Evolutionary conservation across 2,888 invertebrate species (phyloP), one percentile per base, ranked within the genome.

Genomic region (Raillietiella orientalis): DNA sequence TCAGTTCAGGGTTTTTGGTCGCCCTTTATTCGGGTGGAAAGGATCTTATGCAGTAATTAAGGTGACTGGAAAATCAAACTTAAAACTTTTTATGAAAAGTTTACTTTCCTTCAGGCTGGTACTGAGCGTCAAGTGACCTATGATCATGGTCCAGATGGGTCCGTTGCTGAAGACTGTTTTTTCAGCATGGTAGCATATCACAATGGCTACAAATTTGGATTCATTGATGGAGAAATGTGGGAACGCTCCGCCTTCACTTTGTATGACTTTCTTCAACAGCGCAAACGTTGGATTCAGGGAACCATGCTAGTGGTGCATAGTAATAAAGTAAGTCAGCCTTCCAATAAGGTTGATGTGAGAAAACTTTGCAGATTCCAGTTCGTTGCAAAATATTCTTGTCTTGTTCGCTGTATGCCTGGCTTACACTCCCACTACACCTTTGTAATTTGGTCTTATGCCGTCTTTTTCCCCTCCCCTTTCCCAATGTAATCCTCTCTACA

Each of bases 151-250:
- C 55, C 74, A 32, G 87, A 87, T 47, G 87, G 90, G 12, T 84
- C 84, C 2, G 72, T 90, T n/a, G 87, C 90, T 12, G 90, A 90
- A 48, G 90, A 90, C 46, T 87, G 84, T 42, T 90, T 65, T 46
- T 90, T 90, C 49, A 79, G 82, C 12, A 87, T 90, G 82, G 66
- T 74, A 34, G 87, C 87, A 3, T 77, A 66, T 46, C 60, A 62
- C 32, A 62, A 74, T 45, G 87, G 84, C 14, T 87, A 71, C 44
- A 59, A 67, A 12, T 90, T 90, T 47, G 74, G 79, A 44, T 90
- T 87, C 49, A 65, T 90, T 34, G 87, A 90, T 45, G 87, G 90
- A 25, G 90, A 90, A 52, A 87, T 90, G 87, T 84, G 84, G 69
- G 90, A 90, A 45, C 87, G 90, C 44, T 79, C 79, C 4, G 87